These are phyloP conservation scores for Halocaridina rubra DNA, from an alignment of 2,888 invertebrate genomes.

Conservation along the genomic window DNA sequence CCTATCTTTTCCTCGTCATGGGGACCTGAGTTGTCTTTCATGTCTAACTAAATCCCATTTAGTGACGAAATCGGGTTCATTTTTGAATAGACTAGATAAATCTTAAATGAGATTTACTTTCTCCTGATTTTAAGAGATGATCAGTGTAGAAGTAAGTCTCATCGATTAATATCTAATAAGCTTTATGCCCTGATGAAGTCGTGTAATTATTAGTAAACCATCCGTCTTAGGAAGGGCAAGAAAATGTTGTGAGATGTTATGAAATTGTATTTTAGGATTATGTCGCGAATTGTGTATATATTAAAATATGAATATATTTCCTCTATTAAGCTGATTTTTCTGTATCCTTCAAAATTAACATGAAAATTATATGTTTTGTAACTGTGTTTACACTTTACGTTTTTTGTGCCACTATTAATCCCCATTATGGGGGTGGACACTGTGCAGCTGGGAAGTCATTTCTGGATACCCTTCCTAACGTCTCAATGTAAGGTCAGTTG, in stretches of 20 bases:
- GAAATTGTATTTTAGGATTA: conserved; percentile 41
- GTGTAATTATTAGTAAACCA: neutral
- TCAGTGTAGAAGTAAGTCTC: neutral
- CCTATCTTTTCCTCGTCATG: neutral
- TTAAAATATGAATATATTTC: conserved; percentile 42
- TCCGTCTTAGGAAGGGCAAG: conserved; percentile 10
- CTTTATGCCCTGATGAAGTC: neutral
- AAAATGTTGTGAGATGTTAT: conserved; percentile 27
- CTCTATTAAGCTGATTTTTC: conserved; percentile 4
- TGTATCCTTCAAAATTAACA: too few relatives aligned
- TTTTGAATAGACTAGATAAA: neutral
- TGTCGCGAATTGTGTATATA: conserved; percentile 31
- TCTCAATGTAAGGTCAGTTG: neutral
- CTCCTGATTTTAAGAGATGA: neutral
- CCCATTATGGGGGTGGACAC: too few relatives aligned
- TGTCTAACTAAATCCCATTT: neutral
- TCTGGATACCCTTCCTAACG: neutral
- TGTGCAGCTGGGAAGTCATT: neutral
- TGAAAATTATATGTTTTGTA: neutral
- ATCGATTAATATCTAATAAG: too few relatives aligned
- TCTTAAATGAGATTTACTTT: neutral
- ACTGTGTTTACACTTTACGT: neutral
- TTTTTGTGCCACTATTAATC: too few relatives aligned
- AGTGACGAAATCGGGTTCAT: neutral
- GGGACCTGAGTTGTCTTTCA: conserved; percentile 30